phyloP scores from a whole-genome alignment of 2,888 invertebrate genomes.

The Brachylomia viminalis region DNA sequence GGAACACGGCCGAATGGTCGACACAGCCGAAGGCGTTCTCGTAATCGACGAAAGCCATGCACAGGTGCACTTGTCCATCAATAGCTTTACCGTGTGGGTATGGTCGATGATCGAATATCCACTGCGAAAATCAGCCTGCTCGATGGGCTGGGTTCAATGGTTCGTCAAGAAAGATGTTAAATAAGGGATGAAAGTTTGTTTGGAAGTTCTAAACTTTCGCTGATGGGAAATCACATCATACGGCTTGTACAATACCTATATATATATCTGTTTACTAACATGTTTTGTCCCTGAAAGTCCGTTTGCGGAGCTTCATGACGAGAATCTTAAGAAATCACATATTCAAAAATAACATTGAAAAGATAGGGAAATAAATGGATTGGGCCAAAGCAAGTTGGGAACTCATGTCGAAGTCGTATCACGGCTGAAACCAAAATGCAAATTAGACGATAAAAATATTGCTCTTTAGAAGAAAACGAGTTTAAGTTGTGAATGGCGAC shows the following conservation, averaged over 20 bases:
- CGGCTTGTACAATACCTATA: too few species aligned
- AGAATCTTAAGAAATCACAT: background rate
- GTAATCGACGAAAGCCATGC: background rate
- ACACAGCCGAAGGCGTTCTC: background rate
- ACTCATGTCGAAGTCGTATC: too few species aligned
- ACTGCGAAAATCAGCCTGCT: background rate
- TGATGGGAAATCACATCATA: background rate
- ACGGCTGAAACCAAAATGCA: background rate
- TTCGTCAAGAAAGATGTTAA: background rate
- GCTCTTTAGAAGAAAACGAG: conserved; percentile 19
- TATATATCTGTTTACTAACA: background rate
- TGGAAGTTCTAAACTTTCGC: too few species aligned
- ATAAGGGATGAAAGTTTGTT: background rate
- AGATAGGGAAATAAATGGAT: background rate
- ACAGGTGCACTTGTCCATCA: background rate
- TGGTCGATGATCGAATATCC: background rate
- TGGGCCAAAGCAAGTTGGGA: background rate
- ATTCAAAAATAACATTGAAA: conserved; percentile 7
- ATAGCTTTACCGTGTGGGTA: background rate
- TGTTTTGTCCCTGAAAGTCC: background rate
- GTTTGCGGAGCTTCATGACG: background rate
- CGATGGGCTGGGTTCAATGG: too few species aligned
- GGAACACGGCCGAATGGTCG: background rate
- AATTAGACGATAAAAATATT: background rate
- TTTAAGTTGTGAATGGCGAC: conserved; percentile 15